phyloP scores from a whole-genome alignment of 2,888 invertebrate species.

The Petrolisthes cinctipes region DNA sequence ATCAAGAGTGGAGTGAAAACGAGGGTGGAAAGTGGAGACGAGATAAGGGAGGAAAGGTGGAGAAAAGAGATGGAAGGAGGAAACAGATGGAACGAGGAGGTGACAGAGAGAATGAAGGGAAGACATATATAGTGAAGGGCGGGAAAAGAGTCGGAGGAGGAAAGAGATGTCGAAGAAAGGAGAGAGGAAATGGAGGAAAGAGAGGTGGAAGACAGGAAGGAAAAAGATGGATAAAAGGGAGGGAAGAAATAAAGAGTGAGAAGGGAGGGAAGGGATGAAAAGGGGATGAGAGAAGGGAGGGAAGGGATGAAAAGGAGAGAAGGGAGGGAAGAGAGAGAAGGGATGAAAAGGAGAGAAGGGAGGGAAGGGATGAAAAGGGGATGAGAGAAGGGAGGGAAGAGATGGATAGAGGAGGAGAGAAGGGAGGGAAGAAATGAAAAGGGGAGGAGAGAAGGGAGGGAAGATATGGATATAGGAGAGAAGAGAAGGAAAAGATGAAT shows the following conservation, averaged over 20 bases:
- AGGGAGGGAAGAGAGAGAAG: not conserved
- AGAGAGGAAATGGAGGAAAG: not conserved
- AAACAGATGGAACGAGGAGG: not conserved
- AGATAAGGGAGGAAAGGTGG: not conserved
- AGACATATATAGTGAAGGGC: not conserved
- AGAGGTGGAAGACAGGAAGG: not conserved
- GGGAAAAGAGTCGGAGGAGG: not conserved
- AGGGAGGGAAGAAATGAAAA: too few species aligned
- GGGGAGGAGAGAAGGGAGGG: too few species aligned
- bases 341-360: not conserved
- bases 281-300: not conserved
- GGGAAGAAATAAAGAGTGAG: not conserved
- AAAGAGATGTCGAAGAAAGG: too few species aligned
- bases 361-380: not conserved
- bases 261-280: not conserved
- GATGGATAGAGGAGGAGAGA: not conserved
- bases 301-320: not conserved
- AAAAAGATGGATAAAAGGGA: not conserved
- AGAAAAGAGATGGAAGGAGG: not conserved
- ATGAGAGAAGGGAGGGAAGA: not conserved
- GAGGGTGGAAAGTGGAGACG: not conserved
- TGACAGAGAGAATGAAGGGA: slow-evolving; percentile 2
- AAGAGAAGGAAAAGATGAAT: too few species aligned
- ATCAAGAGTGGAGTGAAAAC: not conserved
- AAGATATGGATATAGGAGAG: too few species aligned